phyloP scores from a whole-genome alignment of 2,888 invertebrate species.

The Chrysodeixis includens region DNA sequence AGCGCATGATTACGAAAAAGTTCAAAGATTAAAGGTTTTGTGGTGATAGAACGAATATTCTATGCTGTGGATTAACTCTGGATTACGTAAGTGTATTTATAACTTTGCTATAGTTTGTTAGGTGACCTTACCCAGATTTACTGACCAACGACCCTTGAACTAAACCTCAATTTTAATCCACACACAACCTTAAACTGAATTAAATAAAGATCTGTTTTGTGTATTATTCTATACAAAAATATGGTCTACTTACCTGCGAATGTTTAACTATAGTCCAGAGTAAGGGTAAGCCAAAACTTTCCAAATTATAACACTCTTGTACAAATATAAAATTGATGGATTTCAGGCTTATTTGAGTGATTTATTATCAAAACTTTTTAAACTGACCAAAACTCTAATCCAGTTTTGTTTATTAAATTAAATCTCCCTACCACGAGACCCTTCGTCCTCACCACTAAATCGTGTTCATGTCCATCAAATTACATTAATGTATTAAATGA shows the following conservation, averaged over 20 bases:
- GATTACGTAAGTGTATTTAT: not conserved
- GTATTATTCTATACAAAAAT: not conserved
- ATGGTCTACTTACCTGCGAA: conserved; percentile 53
- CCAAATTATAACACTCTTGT: conserved; percentile 23
- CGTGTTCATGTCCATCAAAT: not conserved
- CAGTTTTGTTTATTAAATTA: not conserved
- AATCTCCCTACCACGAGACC: not conserved
- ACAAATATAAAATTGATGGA: conserved; percentile 22
- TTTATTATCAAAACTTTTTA: conserved; percentile 5
- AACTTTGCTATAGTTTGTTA: not conserved
- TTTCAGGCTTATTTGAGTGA: conserved; percentile 9
- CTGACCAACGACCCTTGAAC: too few relatives aligned
- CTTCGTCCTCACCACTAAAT: not conserved
- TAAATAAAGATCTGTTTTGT: not conserved
- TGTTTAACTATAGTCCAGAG: conserved; percentile 42
- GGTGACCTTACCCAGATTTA: not conserved
- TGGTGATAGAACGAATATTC: not conserved
- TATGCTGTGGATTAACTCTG: not conserved
- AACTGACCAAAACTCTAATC: not conserved
- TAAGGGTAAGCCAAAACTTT: conserved; percentile 36
- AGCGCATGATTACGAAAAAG: not conserved
- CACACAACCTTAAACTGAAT: too few relatives aligned
- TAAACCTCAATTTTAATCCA: too few relatives aligned
- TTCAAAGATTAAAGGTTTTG: not conserved
- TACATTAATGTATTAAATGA: conserved; percentile 2